Evolutionary conservation across 2,888 invertebrate species (phyloP), one percentile per base, ranked within the genome.

Genomic region (Apamea crenata): DNA sequence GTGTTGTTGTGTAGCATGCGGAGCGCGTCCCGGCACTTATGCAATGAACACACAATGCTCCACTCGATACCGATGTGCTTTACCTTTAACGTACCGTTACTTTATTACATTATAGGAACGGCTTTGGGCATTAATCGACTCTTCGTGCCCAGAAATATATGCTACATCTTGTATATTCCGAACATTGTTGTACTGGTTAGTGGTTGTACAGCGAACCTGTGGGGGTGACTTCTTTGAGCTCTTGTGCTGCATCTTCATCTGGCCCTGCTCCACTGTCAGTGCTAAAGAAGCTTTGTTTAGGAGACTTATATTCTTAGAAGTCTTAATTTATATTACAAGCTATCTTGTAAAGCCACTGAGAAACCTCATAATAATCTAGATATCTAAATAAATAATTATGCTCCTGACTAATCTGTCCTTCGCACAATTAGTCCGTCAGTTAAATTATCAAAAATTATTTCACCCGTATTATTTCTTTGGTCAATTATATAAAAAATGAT

Each of bases 61-160:
- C 82, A 59, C 67, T 67, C 63, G 65, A 47, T 53, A 69, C 80
- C 63, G 71, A 44, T n/a, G 71, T 59, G 40, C 50, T 50, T 56
- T n/a, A 40, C 71, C 56, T 65, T 10, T 65, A 36, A 10, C 36
- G 71, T 18, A 36, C 83, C 86, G 86, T 82, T 84, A 83, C 72
- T 66, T 75, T 69, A 75, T 53, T 71, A 53, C 36, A 74, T 78
- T 16, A 66, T 32, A 56, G 53, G 50, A 53, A 72, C 78, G 18
- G 50, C 59, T 56, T 50, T 29, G 66, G 32, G 4, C 53, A 74
- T 74, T 59, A 10, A 50, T 85, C 25, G 56, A 18, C n/a, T 25
- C 18, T 32, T 50, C 69, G 44, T 53, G 72, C 32, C 29, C 47
- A 18, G 10, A 44, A 25, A 61, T 67, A 14, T 32, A 21, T 29